Conservation (phyloP, 2,113 vertebrate genomes). For the Muscicapa adusta region DNA sequence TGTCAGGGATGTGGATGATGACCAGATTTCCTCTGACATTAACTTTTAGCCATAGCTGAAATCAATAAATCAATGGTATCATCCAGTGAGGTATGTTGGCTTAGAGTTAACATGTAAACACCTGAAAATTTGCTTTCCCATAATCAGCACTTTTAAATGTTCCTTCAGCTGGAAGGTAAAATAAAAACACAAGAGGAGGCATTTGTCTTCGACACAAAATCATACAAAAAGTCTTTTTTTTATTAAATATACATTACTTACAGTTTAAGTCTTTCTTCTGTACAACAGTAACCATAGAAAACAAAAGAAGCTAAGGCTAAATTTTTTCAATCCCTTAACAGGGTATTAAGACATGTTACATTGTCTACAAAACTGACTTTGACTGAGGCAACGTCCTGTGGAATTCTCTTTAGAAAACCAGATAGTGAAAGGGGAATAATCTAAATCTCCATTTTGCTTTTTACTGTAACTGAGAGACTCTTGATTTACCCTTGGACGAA, state of each 20-base stretch:
- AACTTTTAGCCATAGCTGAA: constrained; percentile 25
- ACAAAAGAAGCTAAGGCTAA: constrained; percentile 81
- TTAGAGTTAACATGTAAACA: constrained; percentile 2
- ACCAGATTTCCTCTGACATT: neutral
- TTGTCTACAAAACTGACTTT: constrained; percentile 74
- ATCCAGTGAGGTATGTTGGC: neutral
- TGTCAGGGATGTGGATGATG: neutral
- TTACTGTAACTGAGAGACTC: constrained; percentile 63
- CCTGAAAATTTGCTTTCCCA: neutral
- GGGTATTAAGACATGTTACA: constrained; percentile 70
- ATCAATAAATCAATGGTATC: constrained; percentile 32
- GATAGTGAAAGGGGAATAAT: constrained; percentile 49
- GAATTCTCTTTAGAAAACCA: constrained; percentile 66
- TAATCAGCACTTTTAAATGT: neutral
- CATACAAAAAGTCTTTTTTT: constrained; percentile 84
- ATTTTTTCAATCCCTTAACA: constrained; percentile 56
- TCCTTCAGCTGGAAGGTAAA: constrained; percentile 22
- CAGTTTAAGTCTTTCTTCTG: constrained; percentile 80
- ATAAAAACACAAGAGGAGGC: constrained; percentile 64
- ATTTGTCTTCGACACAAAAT: constrained; percentile 77
- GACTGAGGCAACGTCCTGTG: constrained; percentile 71
- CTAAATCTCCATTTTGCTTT: constrained; percentile 45
- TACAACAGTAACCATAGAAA: constrained; percentile 89
- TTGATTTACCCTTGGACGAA: neutral
- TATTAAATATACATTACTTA: constrained; percentile 95